phyloP scores from a whole-genome alignment of 92 coral and sea anemone species.

The Parazoanthus darwini region DNA sequence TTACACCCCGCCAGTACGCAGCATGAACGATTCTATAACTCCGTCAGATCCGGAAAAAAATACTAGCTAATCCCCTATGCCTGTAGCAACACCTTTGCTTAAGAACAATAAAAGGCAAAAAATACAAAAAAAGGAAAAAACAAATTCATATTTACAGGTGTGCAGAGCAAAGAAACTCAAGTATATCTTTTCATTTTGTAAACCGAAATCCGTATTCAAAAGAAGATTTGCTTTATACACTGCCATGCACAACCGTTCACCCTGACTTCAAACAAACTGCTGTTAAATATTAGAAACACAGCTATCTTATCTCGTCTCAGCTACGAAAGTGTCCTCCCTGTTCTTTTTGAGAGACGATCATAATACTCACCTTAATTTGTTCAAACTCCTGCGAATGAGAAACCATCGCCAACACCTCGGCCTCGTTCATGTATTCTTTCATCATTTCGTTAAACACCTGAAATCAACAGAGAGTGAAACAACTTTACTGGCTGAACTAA shows the following conservation, averaged over 20 bases:
- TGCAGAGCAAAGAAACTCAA: neutral
- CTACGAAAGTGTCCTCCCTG: neutral
- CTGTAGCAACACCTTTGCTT: too few species aligned
- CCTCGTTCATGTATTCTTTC: conserved; percentile 62
- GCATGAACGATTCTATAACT: too few species aligned
- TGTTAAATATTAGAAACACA: too few species aligned
- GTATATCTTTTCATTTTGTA: neutral
- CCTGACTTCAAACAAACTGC: neutral
- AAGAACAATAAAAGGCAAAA: too few species aligned
- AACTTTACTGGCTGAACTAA: neutral
- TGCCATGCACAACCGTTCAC: neutral
- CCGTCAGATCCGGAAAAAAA: too few species aligned
- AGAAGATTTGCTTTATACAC: neutral
- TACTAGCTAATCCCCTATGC: too few species aligned
- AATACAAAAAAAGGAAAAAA: too few species aligned
- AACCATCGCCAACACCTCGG: conserved; percentile 81
- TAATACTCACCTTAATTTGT: conserved; percentile 81
- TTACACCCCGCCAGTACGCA: too few species aligned
- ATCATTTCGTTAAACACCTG: conserved; percentile 79
- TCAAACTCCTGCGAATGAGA: conserved; percentile 94
- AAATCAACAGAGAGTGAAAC: neutral
- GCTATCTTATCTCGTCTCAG: neutral
- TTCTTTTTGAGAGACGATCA: neutral
- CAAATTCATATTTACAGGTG: too few species aligned
- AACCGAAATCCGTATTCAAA: neutral